A percentile compares a stretch with the other conserved stretches of the same genome.
These are phyloP conservation scores for Sinocyclocheilus anshuiensis DNA, from an alignment of 2,113 vertebrate species.

Conservation along the genomic window DNA sequence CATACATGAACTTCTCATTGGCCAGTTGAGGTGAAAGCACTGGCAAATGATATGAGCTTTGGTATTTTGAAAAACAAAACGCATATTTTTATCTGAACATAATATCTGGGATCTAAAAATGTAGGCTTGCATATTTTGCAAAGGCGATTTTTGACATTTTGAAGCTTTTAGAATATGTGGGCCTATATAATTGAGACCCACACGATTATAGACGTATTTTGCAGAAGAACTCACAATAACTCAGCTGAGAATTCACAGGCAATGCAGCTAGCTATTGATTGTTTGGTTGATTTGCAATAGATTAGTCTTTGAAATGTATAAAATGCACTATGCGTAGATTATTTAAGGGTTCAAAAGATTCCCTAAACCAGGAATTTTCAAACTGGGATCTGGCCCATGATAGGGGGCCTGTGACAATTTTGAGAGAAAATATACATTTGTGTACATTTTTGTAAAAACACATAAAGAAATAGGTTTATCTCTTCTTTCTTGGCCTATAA, in stretches of 20 bases:
- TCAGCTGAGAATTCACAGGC: no score
- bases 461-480: not conserved
- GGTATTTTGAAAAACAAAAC: no score
- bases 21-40: not conserved
- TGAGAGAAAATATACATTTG: not conserved
- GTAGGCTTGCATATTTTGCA: slow-evolving; percentile 66
- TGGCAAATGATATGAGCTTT: no score
- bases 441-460: not conserved
- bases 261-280: no score
- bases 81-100: not conserved
- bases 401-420: not conserved
- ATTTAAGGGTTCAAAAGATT: not conserved
- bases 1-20: not conserved
- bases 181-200: slow-evolving; percentile 64
- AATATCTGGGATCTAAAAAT: slow-evolving; percentile 51
- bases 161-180: slow-evolving; percentile 60
- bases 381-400: not conserved
- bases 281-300: no score
- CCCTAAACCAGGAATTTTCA: not conserved
- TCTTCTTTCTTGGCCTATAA: not conserved
- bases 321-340: no score
- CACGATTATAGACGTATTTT: not conserved
- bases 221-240: not conserved
- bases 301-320: no score
- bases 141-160: slow-evolving; percentile 62